Evolutionary conservation across 2,113 vertebrate species (phyloP).

Genomic region (Papio anubis): DNA sequence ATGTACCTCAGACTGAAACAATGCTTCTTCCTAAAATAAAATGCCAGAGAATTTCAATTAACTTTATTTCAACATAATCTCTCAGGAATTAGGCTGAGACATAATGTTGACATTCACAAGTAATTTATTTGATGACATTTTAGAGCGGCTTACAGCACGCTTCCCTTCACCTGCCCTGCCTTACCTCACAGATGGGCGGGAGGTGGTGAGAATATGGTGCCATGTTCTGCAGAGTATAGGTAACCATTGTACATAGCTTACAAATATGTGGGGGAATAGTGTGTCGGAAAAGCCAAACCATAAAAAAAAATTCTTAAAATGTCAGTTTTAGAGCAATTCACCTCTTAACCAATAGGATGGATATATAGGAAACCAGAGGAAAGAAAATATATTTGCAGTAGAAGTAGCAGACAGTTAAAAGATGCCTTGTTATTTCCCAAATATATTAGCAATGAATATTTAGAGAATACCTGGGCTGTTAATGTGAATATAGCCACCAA

Average conservation of each 20-base stretch:
- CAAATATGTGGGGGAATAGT: background rate
- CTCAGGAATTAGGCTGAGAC: background rate
- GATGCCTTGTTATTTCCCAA: background rate
- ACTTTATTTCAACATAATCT: background rate
- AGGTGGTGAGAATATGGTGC: no score
- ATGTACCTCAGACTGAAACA: background rate
- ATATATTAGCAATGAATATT: background rate
- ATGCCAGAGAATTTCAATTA: background rate
- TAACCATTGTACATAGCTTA: background rate
- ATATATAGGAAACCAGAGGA: background rate
- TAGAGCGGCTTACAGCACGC: background rate
- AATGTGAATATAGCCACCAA: background rate
- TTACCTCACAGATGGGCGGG: rapidly evolving
- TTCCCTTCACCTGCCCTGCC: background rate
- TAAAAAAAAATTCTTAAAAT: background rate
- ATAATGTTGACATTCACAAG: background rate
- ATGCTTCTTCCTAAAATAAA: background rate
- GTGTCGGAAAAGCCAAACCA: background rate
- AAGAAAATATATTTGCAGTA: background rate
- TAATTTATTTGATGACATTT: background rate
- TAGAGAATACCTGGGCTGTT: background rate
- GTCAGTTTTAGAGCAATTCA: background rate
- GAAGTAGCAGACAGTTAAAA: background rate
- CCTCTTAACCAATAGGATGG: background rate
- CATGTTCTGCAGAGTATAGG: background rate